Evolutionary conservation across 1,140 invertebrate species (phyloP).

Genomic region (Ylistrum balloti): DNA sequence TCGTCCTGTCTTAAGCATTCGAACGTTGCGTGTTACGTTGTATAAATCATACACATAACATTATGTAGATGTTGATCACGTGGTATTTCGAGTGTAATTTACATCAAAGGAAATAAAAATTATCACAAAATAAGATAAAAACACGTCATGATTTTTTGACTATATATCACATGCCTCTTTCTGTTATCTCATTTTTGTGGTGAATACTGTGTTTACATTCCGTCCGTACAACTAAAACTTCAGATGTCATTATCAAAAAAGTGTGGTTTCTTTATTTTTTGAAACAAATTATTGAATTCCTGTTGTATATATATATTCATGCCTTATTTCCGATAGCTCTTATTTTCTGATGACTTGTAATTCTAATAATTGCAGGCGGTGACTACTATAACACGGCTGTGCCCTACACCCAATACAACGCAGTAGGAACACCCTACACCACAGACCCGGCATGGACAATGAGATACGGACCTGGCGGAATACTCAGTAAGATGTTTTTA

Average conservation of each 20-base stretch:
- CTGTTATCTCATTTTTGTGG: not conserved
- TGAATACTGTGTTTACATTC: not conserved
- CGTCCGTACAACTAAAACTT: not conserved
- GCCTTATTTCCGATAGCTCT: not conserved
- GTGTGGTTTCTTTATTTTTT: not conserved
- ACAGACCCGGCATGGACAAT: slow-evolving; percentile 58
- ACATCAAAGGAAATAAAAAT: not conserved
- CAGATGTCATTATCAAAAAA: not conserved
- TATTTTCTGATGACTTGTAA: not conserved
- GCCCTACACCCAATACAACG: slow-evolving; percentile 59
- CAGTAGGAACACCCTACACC: slow-evolving; percentile 45
- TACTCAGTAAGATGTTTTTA: slow-evolving; percentile 58
- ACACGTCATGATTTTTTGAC: not conserved
- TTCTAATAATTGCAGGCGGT: slow-evolving; percentile 51
- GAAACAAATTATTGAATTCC: no score
- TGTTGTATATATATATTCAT: no score
- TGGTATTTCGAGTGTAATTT: not conserved
- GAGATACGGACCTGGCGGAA: slow-evolving; percentile 55
- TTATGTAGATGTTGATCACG: not conserved
- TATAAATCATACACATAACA: not conserved
- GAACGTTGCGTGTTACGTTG: not conserved
- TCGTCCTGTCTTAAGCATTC: not conserved
- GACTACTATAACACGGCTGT: slow-evolving; percentile 60
- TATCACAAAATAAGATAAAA: not conserved
- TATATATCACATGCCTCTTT: not conserved